Percentiles rank a stretch among this genome's conserved stretches.
Evolutionary conservation across 37 sponge, comb jelly and placozoan genomes (phyloP).

Genomic region (Mnemiopsis leidyi): DNA sequence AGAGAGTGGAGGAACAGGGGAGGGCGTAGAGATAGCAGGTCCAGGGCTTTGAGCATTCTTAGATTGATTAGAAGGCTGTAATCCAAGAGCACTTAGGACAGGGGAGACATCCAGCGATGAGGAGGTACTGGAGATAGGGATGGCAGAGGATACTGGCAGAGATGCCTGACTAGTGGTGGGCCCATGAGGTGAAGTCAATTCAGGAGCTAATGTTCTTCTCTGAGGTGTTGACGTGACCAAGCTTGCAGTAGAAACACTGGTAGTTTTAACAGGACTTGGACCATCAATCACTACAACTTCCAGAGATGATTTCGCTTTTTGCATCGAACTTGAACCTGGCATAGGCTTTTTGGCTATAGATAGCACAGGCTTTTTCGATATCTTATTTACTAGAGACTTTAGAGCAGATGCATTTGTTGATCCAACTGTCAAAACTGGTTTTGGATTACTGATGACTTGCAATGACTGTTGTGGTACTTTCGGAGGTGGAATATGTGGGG

Average conservation of each 20-base stretch:
- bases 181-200: neutral
- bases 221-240: neutral
- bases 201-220: neutral
- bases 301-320: neutral
- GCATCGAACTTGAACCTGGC: neutral
- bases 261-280: neutral
- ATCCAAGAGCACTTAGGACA: neutral
- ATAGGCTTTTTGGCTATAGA: neutral
- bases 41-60: neutral
- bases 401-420: neutral
- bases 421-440: conserved; percentile 57
- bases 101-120: neutral
- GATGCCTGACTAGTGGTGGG: neutral
- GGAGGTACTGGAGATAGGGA: neutral
- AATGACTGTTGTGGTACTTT: neutral
- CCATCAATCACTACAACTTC: conserved; percentile 51
- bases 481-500: neutral
- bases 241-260: neutral
- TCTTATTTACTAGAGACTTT: conserved; percentile 12
- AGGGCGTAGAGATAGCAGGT: neutral
- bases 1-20: neutral
- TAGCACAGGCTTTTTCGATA: neutral
- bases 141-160: neutral
- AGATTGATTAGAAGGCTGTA: neutral
- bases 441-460: neutral